These are phyloP conservation scores for Macrostomum lignano DNA, from an alignment of 1,140 invertebrate genomes.

Conservation along the genomic window DNA sequence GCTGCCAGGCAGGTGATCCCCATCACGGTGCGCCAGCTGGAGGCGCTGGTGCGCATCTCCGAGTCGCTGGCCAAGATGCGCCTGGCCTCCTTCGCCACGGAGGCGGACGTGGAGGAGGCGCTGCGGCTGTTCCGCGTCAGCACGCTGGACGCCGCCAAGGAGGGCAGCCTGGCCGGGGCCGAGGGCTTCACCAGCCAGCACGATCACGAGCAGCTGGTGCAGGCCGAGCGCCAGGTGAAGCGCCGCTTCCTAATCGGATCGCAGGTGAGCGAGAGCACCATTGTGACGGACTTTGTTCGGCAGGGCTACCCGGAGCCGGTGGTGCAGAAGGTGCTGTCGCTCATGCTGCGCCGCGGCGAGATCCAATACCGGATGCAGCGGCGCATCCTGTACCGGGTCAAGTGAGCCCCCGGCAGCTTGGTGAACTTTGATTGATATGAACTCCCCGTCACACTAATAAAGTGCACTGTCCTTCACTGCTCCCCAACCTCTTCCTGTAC, in stretches of 20 bases:
- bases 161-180: constrained; percentile 58
- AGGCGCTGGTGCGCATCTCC: constrained; percentile 78
- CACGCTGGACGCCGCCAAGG: constrained; percentile 71
- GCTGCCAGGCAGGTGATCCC: no score
- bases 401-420: no score
- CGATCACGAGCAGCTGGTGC: constrained; percentile 55
- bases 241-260: constrained; percentile 71
- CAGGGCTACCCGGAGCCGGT: constrained; percentile 59
- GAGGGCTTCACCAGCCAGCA: constrained; percentile 86
- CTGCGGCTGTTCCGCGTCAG: constrained; percentile 94
- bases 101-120: constrained; percentile 74
- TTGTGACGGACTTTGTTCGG: constrained; percentile 66
- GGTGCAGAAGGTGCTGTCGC: constrained; percentile 59
- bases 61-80: constrained; percentile 94
- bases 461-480: no score
- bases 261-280: constrained; percentile 70
- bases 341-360: constrained; percentile 73
- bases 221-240: constrained; percentile 80
- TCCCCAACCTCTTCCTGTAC: no score
- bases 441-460: no score
- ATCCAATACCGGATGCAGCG: constrained; percentile 74
- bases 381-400: constrained; percentile 71
- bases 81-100: constrained; percentile 61
- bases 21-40: constrained; percentile 80
- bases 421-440: no score